A percentile compares a stretch with the other conserved stretches of the same genome.
Evolutionary conservation across 2,113 vertebrate species (phyloP).

Genomic region (Octodon degus): DNA sequence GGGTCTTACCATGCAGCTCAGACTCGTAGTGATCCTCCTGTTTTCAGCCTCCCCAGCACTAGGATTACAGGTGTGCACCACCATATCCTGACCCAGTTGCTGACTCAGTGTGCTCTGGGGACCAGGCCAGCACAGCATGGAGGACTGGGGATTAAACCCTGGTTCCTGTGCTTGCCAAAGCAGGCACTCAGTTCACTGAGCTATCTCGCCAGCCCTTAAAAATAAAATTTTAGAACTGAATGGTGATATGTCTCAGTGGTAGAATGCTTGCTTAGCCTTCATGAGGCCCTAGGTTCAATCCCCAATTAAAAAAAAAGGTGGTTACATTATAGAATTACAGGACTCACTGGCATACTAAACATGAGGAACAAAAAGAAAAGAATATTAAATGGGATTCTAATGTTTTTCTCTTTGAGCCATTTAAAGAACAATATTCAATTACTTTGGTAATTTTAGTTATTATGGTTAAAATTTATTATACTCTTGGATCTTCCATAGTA

Average conservation of each 20-base stretch:
- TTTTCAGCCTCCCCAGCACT: no score
- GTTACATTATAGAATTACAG: not conserved
- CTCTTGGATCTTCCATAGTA: not conserved
- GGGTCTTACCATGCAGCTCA: no score
- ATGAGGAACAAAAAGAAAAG: not conserved
- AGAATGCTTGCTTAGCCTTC: not conserved
- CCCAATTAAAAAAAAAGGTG: not conserved
- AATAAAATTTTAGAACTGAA: not conserved
- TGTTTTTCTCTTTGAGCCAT: not conserved
- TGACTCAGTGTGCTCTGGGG: no score
- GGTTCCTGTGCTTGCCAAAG: no score
- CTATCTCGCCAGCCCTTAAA: not conserved
- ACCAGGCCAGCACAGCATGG: no score
- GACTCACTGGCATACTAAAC: not conserved
- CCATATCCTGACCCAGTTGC: no score
- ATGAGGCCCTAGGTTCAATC: not conserved
- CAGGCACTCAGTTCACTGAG: no score
- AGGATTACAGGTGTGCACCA: no score
- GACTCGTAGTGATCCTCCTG: no score
- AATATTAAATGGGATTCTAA: not conserved
- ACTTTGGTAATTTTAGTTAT: conserved; percentile 23
- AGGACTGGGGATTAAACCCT: no score
- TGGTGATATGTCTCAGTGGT: not conserved
- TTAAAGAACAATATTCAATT: not conserved
- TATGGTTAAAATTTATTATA: conserved; percentile 49